Evolutionary conservation across 2,797 vertebrate genomes (phyloP).

Genomic region (Schizopygopsis pylzovi): DNA sequence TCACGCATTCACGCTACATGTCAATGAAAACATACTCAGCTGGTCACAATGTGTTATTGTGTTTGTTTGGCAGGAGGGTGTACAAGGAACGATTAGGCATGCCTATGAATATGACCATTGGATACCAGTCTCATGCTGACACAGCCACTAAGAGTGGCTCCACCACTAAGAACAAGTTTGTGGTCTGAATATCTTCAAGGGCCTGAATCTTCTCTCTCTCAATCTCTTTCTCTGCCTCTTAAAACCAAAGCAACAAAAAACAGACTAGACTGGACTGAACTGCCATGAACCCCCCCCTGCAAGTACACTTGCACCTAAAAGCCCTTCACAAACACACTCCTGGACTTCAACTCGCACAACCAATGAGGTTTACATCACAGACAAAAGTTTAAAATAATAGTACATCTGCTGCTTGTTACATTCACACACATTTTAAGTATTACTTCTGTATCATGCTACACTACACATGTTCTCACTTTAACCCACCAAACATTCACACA

Average conservation of each 20-base stretch:
- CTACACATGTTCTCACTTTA: slow-evolving; percentile 4
- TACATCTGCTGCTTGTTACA: slow-evolving; percentile 8
- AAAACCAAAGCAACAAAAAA: slow-evolving; percentile 54
- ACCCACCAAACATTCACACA: slow-evolving; percentile 4
- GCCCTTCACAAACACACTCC: slow-evolving; percentile 24
- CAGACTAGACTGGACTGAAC: slow-evolving; percentile 30
- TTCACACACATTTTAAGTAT: slow-evolving; percentile 26
- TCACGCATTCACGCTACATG: not conserved
- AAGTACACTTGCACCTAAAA: not conserved
- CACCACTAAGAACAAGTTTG: slow-evolving; percentile 99
- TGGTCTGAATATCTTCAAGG: slow-evolving; percentile 90
- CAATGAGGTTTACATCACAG: slow-evolving; percentile 19
- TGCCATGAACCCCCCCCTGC: slow-evolving; percentile 16
- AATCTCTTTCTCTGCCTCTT: slow-evolving; percentile 24
- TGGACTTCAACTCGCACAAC: not conserved
- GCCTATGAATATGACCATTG: slow-evolving; percentile 95
- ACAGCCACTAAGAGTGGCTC: slow-evolving; percentile 98
- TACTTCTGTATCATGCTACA: slow-evolving; percentile 32
- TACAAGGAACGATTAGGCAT: slow-evolving; percentile 98
- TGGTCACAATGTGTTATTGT: not conserved
- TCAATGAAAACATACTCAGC: not conserved
- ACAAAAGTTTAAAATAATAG: not conserved
- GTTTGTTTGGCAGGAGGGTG: slow-evolving; percentile 84
- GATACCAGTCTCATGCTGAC: slow-evolving; percentile 97
- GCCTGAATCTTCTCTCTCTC: slow-evolving; percentile 57